Evolutionary conservation across 2,888 invertebrate species (phyloP), one percentile per base, ranked within the genome.

Genomic region (Azorinus chamasolen): DNA sequence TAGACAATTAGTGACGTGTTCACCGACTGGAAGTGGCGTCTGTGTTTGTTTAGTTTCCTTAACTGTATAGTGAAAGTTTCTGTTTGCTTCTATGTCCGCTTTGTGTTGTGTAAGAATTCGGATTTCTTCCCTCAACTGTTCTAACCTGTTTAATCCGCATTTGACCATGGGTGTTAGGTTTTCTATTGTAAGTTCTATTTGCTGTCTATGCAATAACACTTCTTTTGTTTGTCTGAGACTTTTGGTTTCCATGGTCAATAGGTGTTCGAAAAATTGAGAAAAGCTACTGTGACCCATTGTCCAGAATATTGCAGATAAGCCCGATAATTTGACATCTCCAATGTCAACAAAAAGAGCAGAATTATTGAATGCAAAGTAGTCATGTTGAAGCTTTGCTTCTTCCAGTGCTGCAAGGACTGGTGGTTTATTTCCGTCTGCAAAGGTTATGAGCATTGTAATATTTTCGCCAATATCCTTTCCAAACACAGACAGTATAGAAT

Each of bases 1-100:
- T 1, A 76, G 54, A 50, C 88, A 88, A 64, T 87, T 88, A 1
- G 87, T 89, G 1, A 86, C 80, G 58, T 77, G 61, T 18, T 68
- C 22, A 12, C 81, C 79, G 1, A 61, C 51, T 10, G 55, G 53
- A 0, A 82, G 43, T 1, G 61, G 51, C 41, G 66, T 66, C 25
- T 77, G 54, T 0, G 24, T 22, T 8, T 73, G 78, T 16, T 79
- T 50, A 6, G 73, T 70, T 57, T 83, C 85, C n/a, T 76, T 72
- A 1, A 84, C 80, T n/a, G 59, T 50, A 50, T 82, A 79, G 22
- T 24, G 50, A 65, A 85, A 87, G 45, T 87, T 68, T 39, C 77
- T 64, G 63, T 85, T 86, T 4, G 74, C 79, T 24, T 58, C 45
- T 14, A 83, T 79, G 14, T 68, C 50, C 14, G 43, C 20, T 46